Evolutionary conservation across 2,888 invertebrate genomes (phyloP), one percentile per base, ranked within the genome.

Genomic region (Ophion ventricosus): DNA sequence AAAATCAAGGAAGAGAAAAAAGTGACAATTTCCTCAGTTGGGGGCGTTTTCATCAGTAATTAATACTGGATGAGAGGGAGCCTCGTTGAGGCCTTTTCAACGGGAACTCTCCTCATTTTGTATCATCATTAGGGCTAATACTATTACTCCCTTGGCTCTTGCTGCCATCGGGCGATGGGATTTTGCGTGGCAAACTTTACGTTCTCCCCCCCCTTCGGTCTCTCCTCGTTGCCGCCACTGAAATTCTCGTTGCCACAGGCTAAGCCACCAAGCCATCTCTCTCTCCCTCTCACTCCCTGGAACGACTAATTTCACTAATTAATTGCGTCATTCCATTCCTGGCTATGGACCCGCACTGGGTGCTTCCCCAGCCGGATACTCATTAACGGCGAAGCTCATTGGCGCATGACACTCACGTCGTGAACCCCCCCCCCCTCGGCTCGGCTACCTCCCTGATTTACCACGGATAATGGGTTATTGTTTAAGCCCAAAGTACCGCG

Each of bases 261-360:
- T 75, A 59, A 73, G 40, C 67, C 40, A 14, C 35, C 61, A 67
- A 56, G 77, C 17, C 81, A 64, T 72, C 49, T 49, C 25, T 26
- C 63, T 26, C 57, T 56, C 69, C 40, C n/a, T n/a, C n/a, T n/a
- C n/a, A n/a, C n/a, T n/a, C n/a, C 59, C 63, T 54, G 23, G 76
- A 61, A 66, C 80, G 73, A 82, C 84, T 87, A 87, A 88, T 88
- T 87, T 82, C 80, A 78, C 85, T 88, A 88, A 88, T 88, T 88
- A 88, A 88, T 88, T 85, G 80, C 84, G 77, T 87, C 87, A 85
- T 88, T 87, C 85, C 83, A 83, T 83, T 76, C 75, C 73, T 54
- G 74, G 64, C 66, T 69, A 73, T 72, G 72, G 78, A 61, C 70
- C 54, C 54, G 43, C 11, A 49, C 49, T 49, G 17, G 54, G 61